phyloP scores from a whole-genome alignment of 2,888 invertebrate genomes.

The Bellardia bayeri region DNA sequence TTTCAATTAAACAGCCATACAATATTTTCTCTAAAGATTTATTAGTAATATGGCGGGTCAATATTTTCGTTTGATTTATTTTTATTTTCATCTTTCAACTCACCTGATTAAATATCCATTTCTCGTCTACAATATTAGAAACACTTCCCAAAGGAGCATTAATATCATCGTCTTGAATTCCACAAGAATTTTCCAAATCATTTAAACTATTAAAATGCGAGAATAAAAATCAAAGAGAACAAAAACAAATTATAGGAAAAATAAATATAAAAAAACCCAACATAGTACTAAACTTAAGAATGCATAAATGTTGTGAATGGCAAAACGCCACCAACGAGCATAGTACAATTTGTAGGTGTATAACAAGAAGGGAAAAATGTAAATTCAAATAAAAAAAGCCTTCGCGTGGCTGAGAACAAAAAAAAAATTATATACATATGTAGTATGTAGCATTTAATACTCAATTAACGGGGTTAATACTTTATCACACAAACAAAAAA shows the following conservation, averaged over 20 bases:
- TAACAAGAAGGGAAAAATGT: not conserved
- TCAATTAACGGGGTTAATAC: not conserved
- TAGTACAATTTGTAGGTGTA: not conserved
- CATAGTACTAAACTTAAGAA: slow-evolving; percentile 58
- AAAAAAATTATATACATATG: not conserved
- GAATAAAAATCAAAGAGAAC: slow-evolving; percentile 74
- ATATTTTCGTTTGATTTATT: slow-evolving; percentile 52
- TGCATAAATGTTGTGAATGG: slow-evolving; percentile 46
- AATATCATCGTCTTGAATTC: slow-evolving; percentile 66
- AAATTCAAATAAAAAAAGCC: slow-evolving; percentile 29
- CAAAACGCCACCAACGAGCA: slow-evolving; percentile 32
- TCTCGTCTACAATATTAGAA: slow-evolving; percentile 81
- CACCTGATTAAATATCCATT: slow-evolving; percentile 83
- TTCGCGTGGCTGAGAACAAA: slow-evolving; percentile 20
- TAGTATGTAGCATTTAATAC: slow-evolving; percentile 2
- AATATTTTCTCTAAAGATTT: slow-evolving; percentile 37
- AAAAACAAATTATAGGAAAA: slow-evolving; percentile 38
- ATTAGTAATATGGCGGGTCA: slow-evolving; percentile 31
- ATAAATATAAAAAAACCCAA: slow-evolving; percentile 45
- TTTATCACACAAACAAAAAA: not conserved
- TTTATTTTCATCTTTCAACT: slow-evolving; percentile 71
- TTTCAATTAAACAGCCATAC: slow-evolving; percentile 30
- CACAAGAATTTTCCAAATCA: slow-evolving; percentile 75
- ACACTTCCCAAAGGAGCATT: slow-evolving; percentile 67
- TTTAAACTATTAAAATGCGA: slow-evolving; percentile 76